Conservation (phyloP, 2,113 vertebrate genomes). For the Erpornis zantholeuca region DNA sequence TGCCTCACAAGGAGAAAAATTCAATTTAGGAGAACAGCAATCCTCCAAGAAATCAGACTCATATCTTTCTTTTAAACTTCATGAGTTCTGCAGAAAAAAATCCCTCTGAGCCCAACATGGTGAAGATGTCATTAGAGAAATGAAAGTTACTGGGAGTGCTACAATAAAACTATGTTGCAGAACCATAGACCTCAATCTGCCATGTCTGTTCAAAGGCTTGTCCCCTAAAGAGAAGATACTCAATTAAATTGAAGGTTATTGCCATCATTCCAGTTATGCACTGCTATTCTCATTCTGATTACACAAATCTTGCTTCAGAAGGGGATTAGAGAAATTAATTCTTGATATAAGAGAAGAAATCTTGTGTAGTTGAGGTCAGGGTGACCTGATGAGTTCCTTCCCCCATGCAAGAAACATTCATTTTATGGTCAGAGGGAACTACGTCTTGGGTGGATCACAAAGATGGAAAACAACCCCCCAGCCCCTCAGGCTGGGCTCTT, state of each 20-base stretch:
- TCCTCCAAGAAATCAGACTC: not conserved
- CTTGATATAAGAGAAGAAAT: not conserved
- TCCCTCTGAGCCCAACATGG: not conserved
- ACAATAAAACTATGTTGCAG: not conserved
- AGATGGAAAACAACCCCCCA: not conserved
- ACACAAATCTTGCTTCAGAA: not conserved
- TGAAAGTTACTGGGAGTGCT: not conserved
- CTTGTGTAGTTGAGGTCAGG: not conserved
- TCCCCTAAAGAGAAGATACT: not conserved
- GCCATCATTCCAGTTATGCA: not conserved
- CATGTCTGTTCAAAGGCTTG: not conserved
- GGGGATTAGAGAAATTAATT: not conserved
- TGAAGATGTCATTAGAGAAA: not conserved
- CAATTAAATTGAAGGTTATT: not conserved
- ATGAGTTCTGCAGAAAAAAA: not conserved
- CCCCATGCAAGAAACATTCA: not conserved
- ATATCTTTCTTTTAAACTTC: not conserved
- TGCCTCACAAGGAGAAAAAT: not conserved
- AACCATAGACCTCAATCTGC: not conserved
- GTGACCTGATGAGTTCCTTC: constrained; percentile 2
- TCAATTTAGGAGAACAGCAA: not conserved
- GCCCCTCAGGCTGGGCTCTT: not conserved
- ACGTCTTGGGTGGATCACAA: not conserved
- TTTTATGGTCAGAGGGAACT: not conserved
- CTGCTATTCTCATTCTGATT: not conserved